Evolutionary conservation across 2,888 invertebrate species (phyloP), one percentile per base, ranked within the genome.

Genomic region (Kryphioiulus occultus): DNA sequence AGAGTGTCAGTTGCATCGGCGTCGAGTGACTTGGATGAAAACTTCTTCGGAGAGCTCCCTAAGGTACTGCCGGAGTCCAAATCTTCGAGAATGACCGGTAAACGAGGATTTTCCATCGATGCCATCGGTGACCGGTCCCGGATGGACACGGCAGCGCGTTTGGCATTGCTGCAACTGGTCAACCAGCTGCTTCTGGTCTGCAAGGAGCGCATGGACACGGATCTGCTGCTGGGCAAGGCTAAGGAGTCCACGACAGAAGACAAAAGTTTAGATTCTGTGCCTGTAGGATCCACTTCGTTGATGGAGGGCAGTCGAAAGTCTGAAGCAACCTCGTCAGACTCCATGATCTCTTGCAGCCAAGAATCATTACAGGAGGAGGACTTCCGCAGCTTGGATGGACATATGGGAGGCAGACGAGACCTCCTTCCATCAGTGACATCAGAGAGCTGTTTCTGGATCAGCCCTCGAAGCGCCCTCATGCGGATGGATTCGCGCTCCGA

Each of bases 21-120:
- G 59, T 59, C 59, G 5, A 59, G 7, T 3, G 59, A 59, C n/a
- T 19, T 59, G 59, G 83, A 30, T 30, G 83, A 83, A 5, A 39
- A 83, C 17, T 83, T 35, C 30, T 83, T 32, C 19, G 35, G 84
- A 15, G 84, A 30, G n/a, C n/a, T 83, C 22, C 84, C 22, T 3
- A 19, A 83, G 12, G 32, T 10, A 83, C 35, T 83, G 84, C 84
- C 30, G 22, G 84, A 83, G 44, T 42, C 85, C 1, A 39, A 12
- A 68, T 86, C 86, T 26, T 86, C 86, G 12, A 32, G 59, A 22
- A 86, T 86, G 86, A 59, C 86, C 4, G 86, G 86, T 22, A 86
- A 68, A 30, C 86, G 26, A 1, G 68, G 68, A 59, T 30, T 39
- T 30, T 53, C 86, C 86, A 86, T 15, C 5, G 86, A 68, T 1